phyloP scores from a whole-genome alignment of 2,113 vertebrate genomes.

The Lampris megalopsis region DNA sequence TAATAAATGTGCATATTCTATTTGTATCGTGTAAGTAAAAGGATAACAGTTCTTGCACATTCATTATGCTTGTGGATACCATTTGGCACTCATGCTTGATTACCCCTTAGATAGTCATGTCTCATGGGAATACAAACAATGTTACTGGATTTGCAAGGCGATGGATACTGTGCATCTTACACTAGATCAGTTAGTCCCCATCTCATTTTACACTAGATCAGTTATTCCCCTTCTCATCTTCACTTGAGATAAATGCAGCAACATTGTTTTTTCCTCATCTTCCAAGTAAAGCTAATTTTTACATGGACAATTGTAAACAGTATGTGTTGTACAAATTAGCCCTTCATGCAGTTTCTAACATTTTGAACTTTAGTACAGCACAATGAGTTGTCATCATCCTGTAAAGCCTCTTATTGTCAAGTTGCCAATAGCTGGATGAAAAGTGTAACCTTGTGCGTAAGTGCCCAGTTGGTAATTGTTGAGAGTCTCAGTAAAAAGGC shows the following conservation, averaged over 20 bases:
- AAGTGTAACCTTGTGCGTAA: not conserved
- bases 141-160: constrained; percentile 36
- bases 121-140: not conserved
- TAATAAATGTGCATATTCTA: constrained; percentile 11
- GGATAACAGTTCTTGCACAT: not conserved
- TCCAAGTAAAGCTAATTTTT: no score
- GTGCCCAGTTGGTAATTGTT: not conserved
- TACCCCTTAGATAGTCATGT: constrained; percentile 46
- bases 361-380: no score
- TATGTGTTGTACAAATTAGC: no score
- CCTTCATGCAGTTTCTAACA: no score
- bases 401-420: no score
- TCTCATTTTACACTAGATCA: not conserved
- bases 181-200: not conserved
- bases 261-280: no score
- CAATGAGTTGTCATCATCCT: no score
- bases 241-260: not conserved
- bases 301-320: no score
- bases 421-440: not conserved
- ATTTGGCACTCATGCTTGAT: constrained; percentile 40
- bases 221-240: not conserved
- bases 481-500: not conserved
- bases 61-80: constrained; percentile 21
- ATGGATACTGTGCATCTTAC: constrained; percentile 2
- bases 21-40: constrained; percentile 33